Evolutionary conservation across 2,888 invertebrate species (phyloP), one percentile per base, ranked within the genome.

Genomic region (Drosophila rellima): DNA sequence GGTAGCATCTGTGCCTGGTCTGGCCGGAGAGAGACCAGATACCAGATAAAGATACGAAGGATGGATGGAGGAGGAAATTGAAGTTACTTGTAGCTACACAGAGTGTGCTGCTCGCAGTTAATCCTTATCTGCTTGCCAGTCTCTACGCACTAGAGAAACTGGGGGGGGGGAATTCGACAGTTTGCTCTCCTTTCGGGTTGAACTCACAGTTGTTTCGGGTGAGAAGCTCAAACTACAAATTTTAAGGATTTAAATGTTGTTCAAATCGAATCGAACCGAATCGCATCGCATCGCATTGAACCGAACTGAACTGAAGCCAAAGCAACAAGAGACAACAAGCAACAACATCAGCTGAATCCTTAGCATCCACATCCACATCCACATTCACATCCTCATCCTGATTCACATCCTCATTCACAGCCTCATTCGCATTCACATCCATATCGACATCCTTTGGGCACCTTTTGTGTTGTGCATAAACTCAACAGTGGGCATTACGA

Each of bases 401-500:
- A 51, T 45, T 51, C 51, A 26, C 45, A 45, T 39, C 39, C n/a
- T 6, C 35, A 51, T 39, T 35, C n/a, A 6, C 42, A 20, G 5
- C 18, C 23, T 18, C 26, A 56, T 42, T n/a, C 45, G 3, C 65
- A 69, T 62, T 39, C 18, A 23, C 50, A 74, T 69, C 40, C 48
- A 17, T 62, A 74, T 74, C 42, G 60, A 37, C 78, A 80, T 80
- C 82, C 80, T 80, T 79, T 82, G 80, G 76, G 69, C 80, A 87
- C 77, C 87, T 82, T 82, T 84, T 84, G 77, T 81, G 82, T 90
- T 89, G 85, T 89, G 89, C 87, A 89, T 90, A 89, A 79, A 78
- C 81, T 80, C 79, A 78, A 76, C 89, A 84, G 91, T 89, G 90
- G 88, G 90, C 88, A 91, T 91, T 91, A 91, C 85, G 90, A 90